Conservation (phyloP, 2,113 vertebrate species). For the Arizona elegans region DNA sequence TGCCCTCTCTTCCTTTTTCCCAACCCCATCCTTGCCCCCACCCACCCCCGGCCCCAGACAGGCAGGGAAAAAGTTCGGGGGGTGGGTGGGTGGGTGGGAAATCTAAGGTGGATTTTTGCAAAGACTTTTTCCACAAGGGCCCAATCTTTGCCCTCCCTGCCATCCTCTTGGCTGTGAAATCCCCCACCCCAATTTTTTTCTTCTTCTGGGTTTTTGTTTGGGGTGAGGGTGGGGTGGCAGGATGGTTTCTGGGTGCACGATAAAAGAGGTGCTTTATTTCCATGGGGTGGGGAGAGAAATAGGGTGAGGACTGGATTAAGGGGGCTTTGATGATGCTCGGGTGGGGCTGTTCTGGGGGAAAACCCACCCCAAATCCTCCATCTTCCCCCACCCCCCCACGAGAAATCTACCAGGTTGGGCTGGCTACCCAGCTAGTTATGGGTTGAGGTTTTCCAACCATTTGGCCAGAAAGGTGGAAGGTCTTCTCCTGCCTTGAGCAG, state of each 20-base stretch:
- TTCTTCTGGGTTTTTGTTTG: neutral
- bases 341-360: too few relatives aligned
- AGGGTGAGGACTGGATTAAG: neutral
- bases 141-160: neutral
- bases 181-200: neutral
- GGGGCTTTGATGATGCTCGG: too few relatives aligned
- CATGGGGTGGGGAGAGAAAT: too few relatives aligned
- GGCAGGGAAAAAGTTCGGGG: too few relatives aligned
- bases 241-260: neutral
- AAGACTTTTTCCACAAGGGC: neutral
- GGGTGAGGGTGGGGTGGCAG: too few relatives aligned
- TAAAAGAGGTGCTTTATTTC: neutral
- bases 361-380: neutral
- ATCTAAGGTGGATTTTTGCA: neutral
- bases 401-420: too few relatives aligned
- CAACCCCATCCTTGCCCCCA: neutral
- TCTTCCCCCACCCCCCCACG: too few relatives aligned
- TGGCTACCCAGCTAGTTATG: too few relatives aligned
- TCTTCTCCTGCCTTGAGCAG: neutral
- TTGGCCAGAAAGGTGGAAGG: too few relatives aligned
- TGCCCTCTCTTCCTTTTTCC: neutral
- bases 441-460: too few relatives aligned
- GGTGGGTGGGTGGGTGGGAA: too few relatives aligned
- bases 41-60: neutral
- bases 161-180: neutral